Evolutionary conservation across 2,797 vertebrate genomes (phyloP), one percentile per base, ranked within the genome.

Genomic region (Meda fulgida): DNA sequence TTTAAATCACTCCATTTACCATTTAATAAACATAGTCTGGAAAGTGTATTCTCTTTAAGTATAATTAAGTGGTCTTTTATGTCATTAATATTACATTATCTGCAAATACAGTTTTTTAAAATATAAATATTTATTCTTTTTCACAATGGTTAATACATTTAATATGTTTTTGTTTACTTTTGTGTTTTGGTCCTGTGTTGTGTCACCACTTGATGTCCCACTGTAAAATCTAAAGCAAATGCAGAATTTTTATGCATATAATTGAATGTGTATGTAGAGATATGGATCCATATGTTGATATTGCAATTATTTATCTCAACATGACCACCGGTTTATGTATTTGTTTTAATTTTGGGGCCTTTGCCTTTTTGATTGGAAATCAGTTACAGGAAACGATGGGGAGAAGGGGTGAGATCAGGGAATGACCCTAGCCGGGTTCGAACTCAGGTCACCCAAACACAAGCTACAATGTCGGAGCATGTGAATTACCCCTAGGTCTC

Each of bases 301-400:
- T 48, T 66, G 78, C 60, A 79, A 66, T 79, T 79, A 79, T 60
- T 66, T 66, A 29, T 48, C 43, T 79, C 60, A 79, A 66, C 60
- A 66, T 48, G 78, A 66, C 78, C 40, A 48, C 38, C 58, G 16
- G 60, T 66, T 48, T 79, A 66, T 79, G 29, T 63, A 31, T 78
- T 79, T 66, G 21, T 79, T 79, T 79, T 66, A 34, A 79, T 66
- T 66, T 66, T 14, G 18, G 60, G 78, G 19, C 26, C 8, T 78
- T 78, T 63, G 58, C n/a, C 38, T 75, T 75, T 75, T 53, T 75
- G 72, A 75, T 53, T 34, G 72, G 23, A 65, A 18, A 48, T 46
- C 13, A 3, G 31, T 38, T 71, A 70, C 51, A 58, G 80, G 80
- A 81, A 70, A 29, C 8, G 34, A 71, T 55, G 34, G 18, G 66